Evolutionary conservation across 2,888 invertebrate genomes (phyloP).

Genomic region (Camptogramma bilineatum): DNA sequence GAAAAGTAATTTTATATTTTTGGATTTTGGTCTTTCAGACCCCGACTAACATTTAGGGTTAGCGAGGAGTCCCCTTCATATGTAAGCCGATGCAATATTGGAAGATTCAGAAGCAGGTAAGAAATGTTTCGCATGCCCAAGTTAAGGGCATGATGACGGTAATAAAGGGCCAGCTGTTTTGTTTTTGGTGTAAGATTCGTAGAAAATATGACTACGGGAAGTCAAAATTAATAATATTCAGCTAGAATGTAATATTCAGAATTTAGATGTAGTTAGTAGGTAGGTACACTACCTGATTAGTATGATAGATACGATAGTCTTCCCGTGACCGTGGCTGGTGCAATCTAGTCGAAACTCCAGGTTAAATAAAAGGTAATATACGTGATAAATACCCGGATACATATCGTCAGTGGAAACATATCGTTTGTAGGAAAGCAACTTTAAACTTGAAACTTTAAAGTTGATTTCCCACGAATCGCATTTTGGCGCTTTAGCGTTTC

Average conservation of each 20-base stretch:
- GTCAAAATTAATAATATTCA: background rate
- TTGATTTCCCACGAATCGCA: no score
- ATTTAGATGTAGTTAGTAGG: no score
- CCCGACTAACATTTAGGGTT: slow-evolving; percentile 14
- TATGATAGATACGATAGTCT: no score
- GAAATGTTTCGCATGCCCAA: slow-evolving; percentile 44
- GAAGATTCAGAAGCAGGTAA: slow-evolving; percentile 67
- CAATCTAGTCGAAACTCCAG: no score
- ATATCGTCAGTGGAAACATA: no score
- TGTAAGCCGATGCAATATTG: slow-evolving; percentile 63
- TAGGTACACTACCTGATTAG: no score
- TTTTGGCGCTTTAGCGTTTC: no score
- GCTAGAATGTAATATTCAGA: background rate
- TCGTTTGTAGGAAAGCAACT: no score
- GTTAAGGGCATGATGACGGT: slow-evolving; percentile 45
- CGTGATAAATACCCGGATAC: no score
- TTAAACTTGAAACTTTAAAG: no score
- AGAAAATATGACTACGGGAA: slow-evolving; percentile 14
- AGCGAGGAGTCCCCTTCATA: slow-evolving; percentile 53
- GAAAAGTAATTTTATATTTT: background rate
- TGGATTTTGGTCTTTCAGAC: background rate
- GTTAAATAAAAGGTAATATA: no score
- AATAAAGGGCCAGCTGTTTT: slow-evolving; percentile 46
- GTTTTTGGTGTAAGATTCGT: slow-evolving; percentile 23
- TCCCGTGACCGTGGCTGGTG: no score